A percentile compares a stretch with the other conserved stretches of the same genome.
These are phyloP conservation scores for Helicoverpa zea DNA, from an alignment of 1,140 invertebrate species.

Conservation along the genomic window DNA sequence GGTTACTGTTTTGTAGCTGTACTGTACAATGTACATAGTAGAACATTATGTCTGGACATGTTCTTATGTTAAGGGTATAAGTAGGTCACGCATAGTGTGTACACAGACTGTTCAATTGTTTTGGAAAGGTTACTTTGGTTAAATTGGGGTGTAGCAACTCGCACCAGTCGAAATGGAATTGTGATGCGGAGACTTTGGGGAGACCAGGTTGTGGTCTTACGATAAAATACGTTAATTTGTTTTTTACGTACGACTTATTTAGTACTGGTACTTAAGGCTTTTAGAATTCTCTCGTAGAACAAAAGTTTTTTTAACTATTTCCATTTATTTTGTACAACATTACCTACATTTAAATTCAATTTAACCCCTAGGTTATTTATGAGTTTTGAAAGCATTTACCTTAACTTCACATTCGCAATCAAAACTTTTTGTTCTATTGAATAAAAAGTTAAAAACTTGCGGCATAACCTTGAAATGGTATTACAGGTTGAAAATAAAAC, in stretches of 20 bases:
- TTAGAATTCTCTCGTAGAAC: too few species aligned
- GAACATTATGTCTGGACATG: not conserved
- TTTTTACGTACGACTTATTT: too few species aligned
- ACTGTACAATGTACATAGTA: not conserved
- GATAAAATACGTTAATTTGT: too few species aligned
- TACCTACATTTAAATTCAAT: not conserved
- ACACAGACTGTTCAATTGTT: constrained; percentile 4
- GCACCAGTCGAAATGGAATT: too few species aligned
- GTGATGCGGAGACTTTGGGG: too few species aligned
- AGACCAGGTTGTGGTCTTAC: too few species aligned
- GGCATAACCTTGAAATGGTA: not conserved
- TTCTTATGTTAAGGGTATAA: not conserved
- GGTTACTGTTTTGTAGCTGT: not conserved
- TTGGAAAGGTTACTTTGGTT: not conserved
- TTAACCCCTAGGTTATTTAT: too few species aligned
- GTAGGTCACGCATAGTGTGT: constrained; percentile 25
- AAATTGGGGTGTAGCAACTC: not conserved
- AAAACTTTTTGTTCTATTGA: not conserved
- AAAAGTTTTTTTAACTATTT: too few species aligned
- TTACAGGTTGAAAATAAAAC: not conserved
- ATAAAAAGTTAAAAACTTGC: not conserved
- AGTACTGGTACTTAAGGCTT: too few species aligned
- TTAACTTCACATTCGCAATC: not conserved
- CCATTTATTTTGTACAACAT: too few species aligned
- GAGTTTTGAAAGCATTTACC: too few species aligned